Evolutionary conservation across 2,888 invertebrate genomes (phyloP), one percentile per base, ranked within the genome.

Genomic region (Antitype chi): DNA sequence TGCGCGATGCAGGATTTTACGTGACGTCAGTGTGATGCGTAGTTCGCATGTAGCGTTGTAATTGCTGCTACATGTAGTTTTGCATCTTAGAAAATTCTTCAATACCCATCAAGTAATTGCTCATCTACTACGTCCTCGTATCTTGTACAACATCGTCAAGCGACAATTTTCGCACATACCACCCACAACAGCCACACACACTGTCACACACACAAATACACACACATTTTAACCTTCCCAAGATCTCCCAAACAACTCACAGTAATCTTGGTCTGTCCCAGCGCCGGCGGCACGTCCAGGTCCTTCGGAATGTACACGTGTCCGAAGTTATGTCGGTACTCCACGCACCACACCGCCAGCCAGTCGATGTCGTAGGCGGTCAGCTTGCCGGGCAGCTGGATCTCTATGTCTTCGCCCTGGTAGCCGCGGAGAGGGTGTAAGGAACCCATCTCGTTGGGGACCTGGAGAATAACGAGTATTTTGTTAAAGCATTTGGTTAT

Each of bases 291-390:
- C 25, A 99, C 98, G 88, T 99, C 98, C 89, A 99, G 94, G 89
- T 99, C 98, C 92, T 98, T 98, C 0, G 99, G 99, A 72, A 99
- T 98, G 90, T 97, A 97, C 1, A 99, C 98, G 91, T 99, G 98
- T 0, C 99, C 99, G 92, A 99, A 99, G 96, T 99, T 99, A 91
- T 99, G 98, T 9, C 98, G 95, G 94, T 98, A 98, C 90, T 98
- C 98, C n/a, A 99, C 98, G 91, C 99, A 99, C 98, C 99, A 99
- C 0, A 99, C 98, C 0, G 98, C 97, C 52, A 99, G 97, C 99
- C 99, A 99, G 94, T 99, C 98, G 88, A 99, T 98, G 94, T 99
- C 99, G 95, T 99, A 98, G 1, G 99, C 98, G 0, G 99, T 99
- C 85, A 99, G 94, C 89, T 98, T 97, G 68, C 98, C 98, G 0